Evolutionary conservation across 2,888 invertebrate genomes (phyloP).

Genomic region (Hirudinaria manillensis): DNA sequence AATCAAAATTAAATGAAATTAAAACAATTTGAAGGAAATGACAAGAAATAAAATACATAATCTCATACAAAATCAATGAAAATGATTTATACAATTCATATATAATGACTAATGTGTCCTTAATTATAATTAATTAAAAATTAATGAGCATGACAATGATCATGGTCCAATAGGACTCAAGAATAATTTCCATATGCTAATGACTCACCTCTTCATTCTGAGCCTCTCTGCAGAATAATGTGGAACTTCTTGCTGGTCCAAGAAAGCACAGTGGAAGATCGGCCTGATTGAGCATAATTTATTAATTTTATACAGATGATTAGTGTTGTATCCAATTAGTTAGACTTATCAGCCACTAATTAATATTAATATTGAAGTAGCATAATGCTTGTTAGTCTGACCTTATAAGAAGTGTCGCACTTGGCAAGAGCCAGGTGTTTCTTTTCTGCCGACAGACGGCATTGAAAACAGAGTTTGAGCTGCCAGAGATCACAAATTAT

Average conservation of each 20-base stretch:
- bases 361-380: neutral
- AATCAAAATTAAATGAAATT: neutral
- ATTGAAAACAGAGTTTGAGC: conserved; percentile 1
- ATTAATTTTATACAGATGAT: neutral
- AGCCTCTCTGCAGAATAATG: neutral
- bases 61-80: neutral
- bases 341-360: too few relatives aligned
- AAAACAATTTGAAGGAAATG: neutral
- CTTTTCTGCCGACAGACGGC: neutral
- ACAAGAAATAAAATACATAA: neutral
- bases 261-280: neutral
- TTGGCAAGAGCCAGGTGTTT: neutral
- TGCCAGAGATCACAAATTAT: neutral
- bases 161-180: too few relatives aligned
- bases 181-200: too few relatives aligned
- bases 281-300: neutral
- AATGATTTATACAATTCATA: neutral
- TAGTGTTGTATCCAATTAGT: neutral
- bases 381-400: neutral
- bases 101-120: neutral
- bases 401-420: neutral
- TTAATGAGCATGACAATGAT: too few relatives aligned
- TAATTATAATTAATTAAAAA: neutral
- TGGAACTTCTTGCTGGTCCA: neutral
- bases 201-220: neutral